Percentiles rank a stretch among this genome's conserved stretches.
Conservation (phyloP, 2,888 invertebrate genomes). For the Octodonta nipae region DNA sequence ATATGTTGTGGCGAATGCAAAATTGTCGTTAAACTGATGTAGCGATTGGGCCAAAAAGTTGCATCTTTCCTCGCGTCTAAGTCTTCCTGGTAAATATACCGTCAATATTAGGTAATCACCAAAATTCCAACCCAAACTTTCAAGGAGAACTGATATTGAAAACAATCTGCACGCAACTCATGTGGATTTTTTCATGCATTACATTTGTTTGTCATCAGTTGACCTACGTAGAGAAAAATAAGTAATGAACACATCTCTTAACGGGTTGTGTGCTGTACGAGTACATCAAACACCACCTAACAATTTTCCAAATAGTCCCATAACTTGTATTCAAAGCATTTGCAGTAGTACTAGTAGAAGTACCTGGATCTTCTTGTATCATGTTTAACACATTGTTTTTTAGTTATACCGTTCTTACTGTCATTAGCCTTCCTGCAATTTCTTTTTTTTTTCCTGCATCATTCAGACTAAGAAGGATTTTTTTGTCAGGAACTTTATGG, state of each 20-base stretch:
- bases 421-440: constrained; percentile 11
- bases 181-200: not conserved
- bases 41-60: not conserved
- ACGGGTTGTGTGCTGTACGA: not conserved
- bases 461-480: constrained; percentile 11
- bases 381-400: constrained; percentile 12
- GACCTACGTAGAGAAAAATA: constrained; percentile 4
- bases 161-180: not conserved
- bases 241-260: not conserved
- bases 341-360: constrained; percentile 9
- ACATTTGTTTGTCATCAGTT: not conserved
- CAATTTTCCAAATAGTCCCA: constrained; percentile 3
- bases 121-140: not conserved
- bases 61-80: not conserved
- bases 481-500: too few relatives aligned
- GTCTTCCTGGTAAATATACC: constrained; percentile 1
- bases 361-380: constrained; percentile 11
- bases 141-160: not conserved
- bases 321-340: constrained; percentile 3
- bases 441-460: constrained; percentile 9
- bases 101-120: not conserved
- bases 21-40: not conserved
- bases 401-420: constrained; percentile 11
- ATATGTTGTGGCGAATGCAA: not conserved
- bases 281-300: constrained; percentile 3